Percentiles rank a stretch among this genome's conserved stretches.
Conservation (phyloP, 2,888 invertebrate species). For the Sinotaia quadrata region DNA sequence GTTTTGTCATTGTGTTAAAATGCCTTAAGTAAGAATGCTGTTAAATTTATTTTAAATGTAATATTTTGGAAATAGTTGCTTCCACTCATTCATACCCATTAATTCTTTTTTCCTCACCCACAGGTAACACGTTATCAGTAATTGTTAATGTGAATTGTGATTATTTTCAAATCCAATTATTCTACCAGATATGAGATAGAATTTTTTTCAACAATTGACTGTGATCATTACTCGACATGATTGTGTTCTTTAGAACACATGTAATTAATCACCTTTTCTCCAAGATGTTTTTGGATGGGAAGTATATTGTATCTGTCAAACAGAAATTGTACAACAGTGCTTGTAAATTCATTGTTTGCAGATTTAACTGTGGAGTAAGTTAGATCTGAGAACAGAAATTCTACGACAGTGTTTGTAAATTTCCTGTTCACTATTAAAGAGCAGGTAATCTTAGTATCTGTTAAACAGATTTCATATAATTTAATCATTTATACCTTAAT, state of each 20-base stretch:
- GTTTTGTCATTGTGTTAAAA: too few relatives aligned
- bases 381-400: constrained; percentile 28
- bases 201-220: neutral
- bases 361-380: constrained; percentile 3
- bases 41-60: neutral
- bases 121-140: too few relatives aligned
- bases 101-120: too few relatives aligned
- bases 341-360: constrained; percentile 30
- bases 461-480: constrained; percentile 12
- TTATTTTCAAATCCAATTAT: neutral
- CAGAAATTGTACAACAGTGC: constrained; percentile 30
- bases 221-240: neutral
- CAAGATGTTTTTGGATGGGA: neutral
- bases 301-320: constrained; percentile 20
- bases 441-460: constrained; percentile 18
- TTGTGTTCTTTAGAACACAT: neutral
- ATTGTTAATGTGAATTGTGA: too few relatives aligned
- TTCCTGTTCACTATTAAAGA: constrained; percentile 15
- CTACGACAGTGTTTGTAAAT: constrained; percentile 36
- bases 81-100: too few relatives aligned
- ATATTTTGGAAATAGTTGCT: too few relatives aligned
- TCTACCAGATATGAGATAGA: neutral
- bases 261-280: neutral
- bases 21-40: too few relatives aligned
- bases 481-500: too few relatives aligned